phyloP scores from a whole-genome alignment of 2,113 vertebrate species.

The Smithornis capensis region DNA sequence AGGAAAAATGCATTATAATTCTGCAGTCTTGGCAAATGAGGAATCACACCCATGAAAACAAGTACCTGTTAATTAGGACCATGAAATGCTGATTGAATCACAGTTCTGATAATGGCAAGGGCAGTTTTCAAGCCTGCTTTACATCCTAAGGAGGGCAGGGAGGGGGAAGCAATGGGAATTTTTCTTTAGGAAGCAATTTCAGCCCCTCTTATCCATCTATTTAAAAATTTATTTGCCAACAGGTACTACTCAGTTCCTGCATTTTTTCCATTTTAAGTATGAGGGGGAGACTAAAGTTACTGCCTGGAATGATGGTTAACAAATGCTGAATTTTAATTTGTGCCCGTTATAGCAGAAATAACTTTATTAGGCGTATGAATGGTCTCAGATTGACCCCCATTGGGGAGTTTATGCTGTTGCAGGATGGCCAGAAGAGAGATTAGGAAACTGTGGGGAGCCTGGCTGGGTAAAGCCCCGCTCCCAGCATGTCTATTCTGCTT shows the following conservation, averaged over 20 bases:
- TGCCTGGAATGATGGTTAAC: slow-evolving; percentile 25
- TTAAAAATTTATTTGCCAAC: neutral
- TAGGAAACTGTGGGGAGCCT: neutral
- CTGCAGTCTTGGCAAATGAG: slow-evolving; percentile 31
- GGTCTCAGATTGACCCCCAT: neutral
- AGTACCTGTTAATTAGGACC: slow-evolving; percentile 6
- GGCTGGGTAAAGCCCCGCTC: neutral
- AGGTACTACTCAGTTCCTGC: neutral
- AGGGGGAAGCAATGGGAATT: neutral
- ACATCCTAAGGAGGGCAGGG: neutral
- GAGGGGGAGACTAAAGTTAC: neutral
- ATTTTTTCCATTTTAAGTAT: neutral
- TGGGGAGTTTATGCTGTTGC: neutral
- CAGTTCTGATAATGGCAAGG: neutral
- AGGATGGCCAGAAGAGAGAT: neutral
- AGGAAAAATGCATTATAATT: neutral
- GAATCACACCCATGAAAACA: neutral
- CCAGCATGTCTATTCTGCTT: neutral
- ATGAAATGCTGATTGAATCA: slow-evolving; percentile 1
- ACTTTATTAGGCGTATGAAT: neutral
- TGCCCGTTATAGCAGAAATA: neutral
- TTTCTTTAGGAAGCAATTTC: neutral
- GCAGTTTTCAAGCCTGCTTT: neutral
- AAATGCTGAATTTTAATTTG: slow-evolving; percentile 10
- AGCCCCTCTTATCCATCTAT: neutral